Base-by-base conservation (phyloP, 2,797 vertebrate species). In the Remorina albescens region DNA sequence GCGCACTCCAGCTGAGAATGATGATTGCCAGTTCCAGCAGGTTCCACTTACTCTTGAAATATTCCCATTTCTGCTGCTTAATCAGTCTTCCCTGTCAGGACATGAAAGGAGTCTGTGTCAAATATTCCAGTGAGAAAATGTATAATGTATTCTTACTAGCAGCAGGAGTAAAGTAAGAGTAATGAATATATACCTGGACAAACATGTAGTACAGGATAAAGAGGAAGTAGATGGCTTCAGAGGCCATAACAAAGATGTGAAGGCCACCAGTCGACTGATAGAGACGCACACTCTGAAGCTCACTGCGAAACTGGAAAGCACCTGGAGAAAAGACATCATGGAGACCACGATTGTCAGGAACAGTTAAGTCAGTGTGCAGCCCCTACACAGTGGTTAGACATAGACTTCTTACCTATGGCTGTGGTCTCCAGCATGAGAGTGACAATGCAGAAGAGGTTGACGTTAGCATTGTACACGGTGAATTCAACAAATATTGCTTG, bases 171-270 rank as follows among this genome's bases (percentile, higher is more conserved):
- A 65, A 73, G 3, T 37, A 30, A 58, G 25, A 1, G 50, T 4
- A 12, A 64, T 19, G 6, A 26, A 55, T 71, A 46, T 25, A 63
- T 84, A 98, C 98, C 96, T 99, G 97, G 21, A 94, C 77, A 76
- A 92, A 88, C 97, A 99, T 98, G 90, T 98, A 98, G 89, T 98
- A 96, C 69, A 97, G 69, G 71, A 98, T 93, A 42, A 99, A 98
- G 59, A 98, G 88, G 88, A 98, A 96, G 91, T 98, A 99, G 71
- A 96, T 85, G 0, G 92, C 89, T 91, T 99, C 97, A 47, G 96
- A 97, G 16, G 94, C 96, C 86, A 97, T 92, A 58, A 99, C 96
- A 46, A 99, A 97, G 81, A 97, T 90, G 80, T 97, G 96, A 69
- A 98, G 93, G 25, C 96, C 95, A 18, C 94, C 90, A 0, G 96